Base-by-base conservation (phyloP, 2,797 vertebrate genomes). In the Manis crassicaudata region DNA sequence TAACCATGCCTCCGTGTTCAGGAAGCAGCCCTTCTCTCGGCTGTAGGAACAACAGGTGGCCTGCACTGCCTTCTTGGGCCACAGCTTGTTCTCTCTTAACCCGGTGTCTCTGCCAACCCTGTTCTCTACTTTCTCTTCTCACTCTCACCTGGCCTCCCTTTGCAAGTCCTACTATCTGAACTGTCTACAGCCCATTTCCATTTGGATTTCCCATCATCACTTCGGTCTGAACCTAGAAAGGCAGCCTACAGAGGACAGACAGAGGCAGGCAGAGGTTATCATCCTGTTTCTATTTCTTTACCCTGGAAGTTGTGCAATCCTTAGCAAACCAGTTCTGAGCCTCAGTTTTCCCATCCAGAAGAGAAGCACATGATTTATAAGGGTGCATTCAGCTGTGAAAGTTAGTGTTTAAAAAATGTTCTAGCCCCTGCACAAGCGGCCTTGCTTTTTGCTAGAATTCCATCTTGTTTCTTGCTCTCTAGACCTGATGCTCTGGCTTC, bases 31-130 rank as follows among this genome's bases (percentile, higher is more conserved):
- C 25, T 58, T 46, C 40, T 54, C 58, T 54, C 12, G 7, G 29
- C 27, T 60, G 1, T 40, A 13, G 21, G 3, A 13, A 46, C 35
- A 68, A 8, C 40, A 0, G 11, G 6, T 6, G 65, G 21, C 3
- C 7, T 16, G 18, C 12, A 23, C 21, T 50, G 4, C 29, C 12
- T 81, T 35, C 29, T 76, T 11, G 43, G 11, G 23, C 35, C 5
- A n/a, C 5, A 67, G 12, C 13, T 72, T 20, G 0, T 72, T 90
- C 54, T 65, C 43, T 67, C 60, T 70, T 40, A 83, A 20, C 13
- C 0, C 17, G 32, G 2, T 16, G 5, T 37, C 29, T 62, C n/a
- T 35, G 27, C 13, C 50, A 4, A 54, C 14, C 46, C 46, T 46
- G 11, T 46, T 46, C 46, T 46, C 46, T 46, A 46, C 46, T 46